Evolutionary conservation across 2,888 invertebrate genomes (phyloP), one percentile per base, ranked within the genome.

Genomic region (Drosophila acutilabella): DNA sequence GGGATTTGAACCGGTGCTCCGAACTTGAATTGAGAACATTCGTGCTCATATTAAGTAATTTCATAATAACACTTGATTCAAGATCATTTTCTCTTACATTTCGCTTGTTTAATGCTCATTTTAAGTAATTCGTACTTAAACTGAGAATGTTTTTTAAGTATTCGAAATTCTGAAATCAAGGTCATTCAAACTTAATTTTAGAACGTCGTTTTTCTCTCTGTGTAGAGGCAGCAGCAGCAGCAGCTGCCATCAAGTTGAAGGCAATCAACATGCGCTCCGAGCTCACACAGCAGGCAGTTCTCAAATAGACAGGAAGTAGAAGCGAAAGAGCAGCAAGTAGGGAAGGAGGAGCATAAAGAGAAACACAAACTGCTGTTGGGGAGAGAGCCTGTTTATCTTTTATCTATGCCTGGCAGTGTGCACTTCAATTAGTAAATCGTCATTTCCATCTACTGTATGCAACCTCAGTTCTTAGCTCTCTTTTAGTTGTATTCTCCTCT

Each of bases 231-330:
- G 23, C 23, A 33, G 33, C 40, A 54, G 60, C 54, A 52, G 59
- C 71, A 60, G 64, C 74, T 64, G 56, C 45, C 67, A 13, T 56
- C 72, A 62, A 66, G 61, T 58, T 72, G 65, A 45, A 61, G 71
- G 77, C 78, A 78, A 68, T 78, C 81, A 72, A 57, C 62, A 50
- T 59, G 54, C 41, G 53, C 53, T 54, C 18, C 40, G 23, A 40
- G 38, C 57, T 41, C 62, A 38, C 30, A 42, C 16, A 62, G 68
- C 54, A 56, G 66, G 40, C 38, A 36, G 36, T 20, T 40, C 38
- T 36, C 54, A 70, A 58, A 71, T 59, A 71, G 38, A 64, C 54
- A 64, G 70, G 50, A 71, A 54, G 70, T 52, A 6, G 13, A 51
- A 60, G 11, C 26, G 23, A 45, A 50, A 53, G 51, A 11, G 11